A percentile compares a stretch with the other conserved stretches of the same genome.
phyloP scores from a whole-genome alignment of 2,113 vertebrate genomes.

The Cervus canadensis region DNA sequence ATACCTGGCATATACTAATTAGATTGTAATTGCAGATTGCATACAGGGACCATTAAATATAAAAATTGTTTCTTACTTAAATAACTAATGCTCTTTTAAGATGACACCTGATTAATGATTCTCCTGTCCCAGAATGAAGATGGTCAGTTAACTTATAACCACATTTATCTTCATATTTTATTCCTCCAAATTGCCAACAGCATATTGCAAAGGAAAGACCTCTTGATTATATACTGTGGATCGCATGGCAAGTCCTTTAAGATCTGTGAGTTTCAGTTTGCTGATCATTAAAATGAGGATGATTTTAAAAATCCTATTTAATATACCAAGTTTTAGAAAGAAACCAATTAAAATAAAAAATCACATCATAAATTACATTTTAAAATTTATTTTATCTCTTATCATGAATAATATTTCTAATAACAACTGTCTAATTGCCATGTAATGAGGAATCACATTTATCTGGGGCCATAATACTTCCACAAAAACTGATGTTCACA shows the following conservation, averaged over 20 bases:
- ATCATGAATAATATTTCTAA: background rate
- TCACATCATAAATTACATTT: background rate
- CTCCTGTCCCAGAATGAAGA: background rate
- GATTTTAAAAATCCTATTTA: background rate
- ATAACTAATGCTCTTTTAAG: background rate
- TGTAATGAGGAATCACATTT: background rate
- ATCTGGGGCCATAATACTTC: background rate
- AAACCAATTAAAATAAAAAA: background rate
- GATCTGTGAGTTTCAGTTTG: background rate
- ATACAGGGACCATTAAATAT: background rate
- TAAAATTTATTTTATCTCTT: background rate
- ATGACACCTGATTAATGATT: background rate
- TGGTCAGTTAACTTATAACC: background rate
- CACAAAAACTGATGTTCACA: background rate
- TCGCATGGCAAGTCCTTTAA: background rate
- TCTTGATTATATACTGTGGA: background rate
- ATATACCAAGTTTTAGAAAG: background rate
- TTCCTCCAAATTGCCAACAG: background rate
- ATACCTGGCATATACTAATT: background rate
- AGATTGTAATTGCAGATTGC: background rate
- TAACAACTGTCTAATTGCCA: background rate
- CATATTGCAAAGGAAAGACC: background rate
- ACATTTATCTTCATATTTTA: slow-evolving; percentile 6
- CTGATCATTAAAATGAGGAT: background rate
- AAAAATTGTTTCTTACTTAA: background rate